Evolutionary conservation across 2,113 vertebrate genomes (phyloP).

Genomic region (Alethe diademata): DNA sequence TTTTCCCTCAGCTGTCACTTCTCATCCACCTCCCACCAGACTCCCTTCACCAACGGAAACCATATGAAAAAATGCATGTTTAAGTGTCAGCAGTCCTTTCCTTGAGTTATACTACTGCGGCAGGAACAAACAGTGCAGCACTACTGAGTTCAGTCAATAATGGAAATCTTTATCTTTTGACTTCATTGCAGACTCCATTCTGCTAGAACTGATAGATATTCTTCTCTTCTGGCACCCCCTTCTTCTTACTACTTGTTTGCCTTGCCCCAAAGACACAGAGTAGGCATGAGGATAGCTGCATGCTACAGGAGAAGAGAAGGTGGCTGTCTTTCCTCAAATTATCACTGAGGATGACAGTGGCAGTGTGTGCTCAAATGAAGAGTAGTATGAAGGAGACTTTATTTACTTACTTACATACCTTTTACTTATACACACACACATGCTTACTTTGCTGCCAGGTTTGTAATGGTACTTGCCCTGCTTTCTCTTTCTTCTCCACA

Average conservation of each 20-base stretch:
- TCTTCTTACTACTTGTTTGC: background rate
- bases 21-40: background rate
- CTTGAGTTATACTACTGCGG: background rate
- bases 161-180: conserved; percentile 31
- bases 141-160: conserved; percentile 1
- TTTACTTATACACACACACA: background rate
- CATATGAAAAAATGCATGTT: background rate
- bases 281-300: background rate
- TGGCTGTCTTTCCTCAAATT: background rate
- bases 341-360: background rate
- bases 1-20: background rate
- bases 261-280: background rate
- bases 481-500: background rate
- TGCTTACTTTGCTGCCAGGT: background rate
- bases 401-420: background rate
- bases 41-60: background rate
- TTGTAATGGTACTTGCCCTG: background rate
- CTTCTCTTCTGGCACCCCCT: background rate
- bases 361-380: background rate
- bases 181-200: background rate
- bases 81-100: background rate
- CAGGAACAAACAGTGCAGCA: background rate
- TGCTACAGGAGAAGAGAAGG: background rate
- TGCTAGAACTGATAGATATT: background rate
- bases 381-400: background rate